Conservation (phyloP, 1,140 invertebrate genomes). For the Drepana arcuata region DNA sequence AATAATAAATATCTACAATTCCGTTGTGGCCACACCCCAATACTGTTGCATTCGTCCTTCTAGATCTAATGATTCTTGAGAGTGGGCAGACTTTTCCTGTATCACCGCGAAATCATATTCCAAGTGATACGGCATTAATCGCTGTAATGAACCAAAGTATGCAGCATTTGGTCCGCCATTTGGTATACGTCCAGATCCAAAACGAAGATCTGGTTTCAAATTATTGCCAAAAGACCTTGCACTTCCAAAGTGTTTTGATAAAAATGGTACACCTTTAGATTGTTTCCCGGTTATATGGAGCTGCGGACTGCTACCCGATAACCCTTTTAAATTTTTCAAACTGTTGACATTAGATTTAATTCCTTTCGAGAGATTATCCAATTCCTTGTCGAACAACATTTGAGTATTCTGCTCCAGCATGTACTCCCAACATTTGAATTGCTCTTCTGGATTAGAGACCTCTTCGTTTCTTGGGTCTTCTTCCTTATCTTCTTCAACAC, state of each 20-base stretch:
- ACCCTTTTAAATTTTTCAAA: constrained; percentile 64
- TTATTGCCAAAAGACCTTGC: constrained; percentile 74
- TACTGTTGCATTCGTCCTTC: constrained; percentile 88
- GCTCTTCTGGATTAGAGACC: constrained; percentile 79
- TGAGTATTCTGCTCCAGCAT: constrained; percentile 94
- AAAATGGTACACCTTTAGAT: constrained; percentile 72
- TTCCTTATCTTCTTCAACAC: constrained; percentile 75
- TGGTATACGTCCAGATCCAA: constrained; percentile 58
- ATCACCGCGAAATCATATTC: constrained; percentile 88
- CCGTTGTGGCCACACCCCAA: constrained; percentile 89
- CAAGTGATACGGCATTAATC: constrained; percentile 87
- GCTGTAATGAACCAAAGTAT: constrained; percentile 87
- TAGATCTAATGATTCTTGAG: constrained; percentile 81
- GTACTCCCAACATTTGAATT: constrained; percentile 94
- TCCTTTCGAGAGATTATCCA: constrained; percentile 84
- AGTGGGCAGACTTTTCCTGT: constrained; percentile 77
- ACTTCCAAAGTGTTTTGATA: constrained; percentile 85
- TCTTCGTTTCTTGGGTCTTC: constrained; percentile 74
- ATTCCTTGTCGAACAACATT: constrained; percentile 88
- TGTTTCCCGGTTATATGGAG: constrained; percentile 63
- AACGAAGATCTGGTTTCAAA: constrained; percentile 61
- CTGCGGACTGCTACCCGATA: constrained; percentile 74
- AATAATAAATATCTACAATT: constrained; percentile 71
- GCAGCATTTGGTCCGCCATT: constrained; percentile 86
- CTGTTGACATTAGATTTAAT: constrained; percentile 67